These are phyloP conservation scores for Heterohyrax brucei DNA, from an alignment of 2,797 vertebrate species.

Conservation along the genomic window DNA sequence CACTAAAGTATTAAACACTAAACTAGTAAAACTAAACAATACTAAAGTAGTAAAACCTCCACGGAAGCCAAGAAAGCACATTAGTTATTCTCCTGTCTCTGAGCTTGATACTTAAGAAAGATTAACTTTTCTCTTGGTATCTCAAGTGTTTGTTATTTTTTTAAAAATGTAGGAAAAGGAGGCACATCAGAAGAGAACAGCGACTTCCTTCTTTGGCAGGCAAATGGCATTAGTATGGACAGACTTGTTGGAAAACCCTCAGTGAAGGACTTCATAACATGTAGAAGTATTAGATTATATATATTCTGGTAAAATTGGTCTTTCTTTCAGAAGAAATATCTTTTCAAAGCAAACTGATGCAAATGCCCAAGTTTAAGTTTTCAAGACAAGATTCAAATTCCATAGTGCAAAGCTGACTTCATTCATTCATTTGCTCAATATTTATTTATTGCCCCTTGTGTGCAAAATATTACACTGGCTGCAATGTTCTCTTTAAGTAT, in stretches of 20 bases:
- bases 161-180: conserved; percentile 12
- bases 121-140: conserved; percentile 64
- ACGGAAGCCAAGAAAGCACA: conserved; percentile 43
- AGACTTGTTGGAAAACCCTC: conserved; percentile 19
- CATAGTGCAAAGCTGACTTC: neutral
- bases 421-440: neutral
- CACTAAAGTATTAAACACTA: neutral
- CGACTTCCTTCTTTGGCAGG: neutral
- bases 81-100: conserved; percentile 46
- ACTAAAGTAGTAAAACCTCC: conserved; percentile 66
- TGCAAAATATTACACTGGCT: neutral
- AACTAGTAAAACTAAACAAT: conserved; percentile 64
- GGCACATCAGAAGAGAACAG: neutral
- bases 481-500: neutral
- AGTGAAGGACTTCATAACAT: neutral
- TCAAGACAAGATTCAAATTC: conserved; percentile 13
- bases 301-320: neutral
- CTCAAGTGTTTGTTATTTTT: conserved; percentile 51
- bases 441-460: conserved; percentile 21
- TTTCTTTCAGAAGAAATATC: conserved; percentile 53
- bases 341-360: conserved; percentile 36
- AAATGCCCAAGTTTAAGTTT: conserved; percentile 34
- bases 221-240: neutral
- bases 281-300: neutral
- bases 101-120: conserved; percentile 66